A percentile compares a stretch with the other conserved stretches of the same genome.
Conservation (phyloP, 37 sponge, comb jelly and placozoan species). For the Crambe crambe region DNA sequence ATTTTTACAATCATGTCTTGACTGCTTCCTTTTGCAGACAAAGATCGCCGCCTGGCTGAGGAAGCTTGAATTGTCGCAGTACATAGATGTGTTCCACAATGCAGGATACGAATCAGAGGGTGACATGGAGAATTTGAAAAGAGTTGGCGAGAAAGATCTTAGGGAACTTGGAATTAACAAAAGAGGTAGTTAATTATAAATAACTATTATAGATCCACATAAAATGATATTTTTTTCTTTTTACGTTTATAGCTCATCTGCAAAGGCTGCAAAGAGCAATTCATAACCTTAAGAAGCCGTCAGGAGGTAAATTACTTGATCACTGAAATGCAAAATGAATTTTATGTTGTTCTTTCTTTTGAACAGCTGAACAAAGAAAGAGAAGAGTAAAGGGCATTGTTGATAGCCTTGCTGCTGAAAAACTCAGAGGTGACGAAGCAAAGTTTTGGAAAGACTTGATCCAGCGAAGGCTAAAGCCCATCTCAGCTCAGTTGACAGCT, state of each 20-base stretch:
- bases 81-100: constrained; percentile 40
- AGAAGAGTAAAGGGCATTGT: constrained; percentile 11
- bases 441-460: constrained; percentile 43
- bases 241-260: not conserved
- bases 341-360: too few species aligned
- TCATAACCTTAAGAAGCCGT: not conserved
- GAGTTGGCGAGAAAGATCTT: constrained; percentile 46
- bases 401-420: not conserved
- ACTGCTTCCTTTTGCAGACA: constrained; percentile 23
- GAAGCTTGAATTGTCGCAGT: constrained; percentile 45
- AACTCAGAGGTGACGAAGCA: constrained; percentile 3
- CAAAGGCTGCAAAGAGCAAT: not conserved
- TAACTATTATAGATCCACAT: too few species aligned
- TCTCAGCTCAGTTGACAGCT: constrained; percentile 21
- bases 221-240: not conserved
- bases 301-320: too few species aligned
- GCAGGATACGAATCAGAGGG: constrained; percentile 57
- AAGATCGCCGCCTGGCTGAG: constrained; percentile 48
- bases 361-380: not conserved
- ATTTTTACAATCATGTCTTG: too few species aligned
- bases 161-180: constrained; percentile 71
- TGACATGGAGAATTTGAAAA: constrained; percentile 66
- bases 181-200: constrained; percentile 62
- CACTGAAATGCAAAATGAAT: constrained; percentile 1
- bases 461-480: constrained; percentile 17